These are phyloP conservation scores for Osmerus eperlanus DNA, from an alignment of 2,113 vertebrate species.

Conservation along the genomic window DNA sequence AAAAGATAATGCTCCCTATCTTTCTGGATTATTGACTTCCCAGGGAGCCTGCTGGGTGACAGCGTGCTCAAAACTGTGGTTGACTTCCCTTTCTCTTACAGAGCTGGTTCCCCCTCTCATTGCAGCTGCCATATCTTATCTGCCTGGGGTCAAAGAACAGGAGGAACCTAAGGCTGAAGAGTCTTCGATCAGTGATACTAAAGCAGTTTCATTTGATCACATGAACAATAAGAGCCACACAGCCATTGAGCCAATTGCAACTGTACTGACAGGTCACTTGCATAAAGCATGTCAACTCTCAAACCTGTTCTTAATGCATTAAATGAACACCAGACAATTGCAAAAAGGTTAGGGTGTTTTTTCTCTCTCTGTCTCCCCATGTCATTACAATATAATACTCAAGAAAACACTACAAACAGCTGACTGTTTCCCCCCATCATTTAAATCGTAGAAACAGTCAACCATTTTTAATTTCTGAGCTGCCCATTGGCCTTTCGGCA, in stretches of 20 bases:
- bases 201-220: too few species aligned
- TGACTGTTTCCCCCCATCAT: too few species aligned
- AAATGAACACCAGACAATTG: too few species aligned
- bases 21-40: slow-evolving; percentile 33
- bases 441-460: slow-evolving; percentile 49
- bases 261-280: too few species aligned
- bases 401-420: too few species aligned
- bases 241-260: too few species aligned
- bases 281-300: too few species aligned
- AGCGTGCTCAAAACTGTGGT: not conserved
- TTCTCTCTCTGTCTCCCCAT: slow-evolving; percentile 31
- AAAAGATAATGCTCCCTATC: slow-evolving; percentile 1
- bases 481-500: slow-evolving; percentile 59
- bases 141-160: too few species aligned
- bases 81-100: not conserved
- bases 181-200: too few species aligned
- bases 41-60: slow-evolving; percentile 10
- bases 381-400: slow-evolving; percentile 41
- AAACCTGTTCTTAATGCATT: too few species aligned
- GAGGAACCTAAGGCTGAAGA: not conserved
- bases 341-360: slow-evolving; percentile 3
- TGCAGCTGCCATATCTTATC: not conserved
- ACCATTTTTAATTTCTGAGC: slow-evolving; percentile 36
- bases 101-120: not conserved
- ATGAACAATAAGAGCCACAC: too few species aligned